Base-by-base conservation (phyloP, 37 sponge, comb jelly and placozoan genomes). In the Bolinopsis microptera region DNA sequence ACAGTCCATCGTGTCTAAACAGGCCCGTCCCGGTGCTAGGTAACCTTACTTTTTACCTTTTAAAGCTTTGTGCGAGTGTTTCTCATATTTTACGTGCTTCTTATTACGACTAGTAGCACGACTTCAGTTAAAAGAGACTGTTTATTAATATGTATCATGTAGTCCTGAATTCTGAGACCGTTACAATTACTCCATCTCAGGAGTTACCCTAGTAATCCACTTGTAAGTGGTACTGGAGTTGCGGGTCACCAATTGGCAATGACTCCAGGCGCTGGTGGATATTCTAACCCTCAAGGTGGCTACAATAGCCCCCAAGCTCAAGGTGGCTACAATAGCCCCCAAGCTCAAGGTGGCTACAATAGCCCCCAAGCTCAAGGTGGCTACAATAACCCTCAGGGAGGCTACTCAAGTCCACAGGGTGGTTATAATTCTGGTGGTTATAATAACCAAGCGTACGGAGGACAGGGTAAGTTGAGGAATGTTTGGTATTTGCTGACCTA, bases 11-110 rank as follows among this genome's bases (percentile, higher is more conserved):
- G 90, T 86, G 26, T 39, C 90, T 34, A 39, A 27, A 26, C 90
- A 86, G 48, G 30, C 24, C 3, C 34, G 61, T 16, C 90, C 90
- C 36, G 90, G 90, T 22, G 90, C 90, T 16, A 86, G 90, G 90
- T 86, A 2, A 72, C n/a, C n/a, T n/a, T n/a, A n/a, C n/a, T n/a
- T n/a, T n/a, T n/a, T n/a, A n/a, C n/a, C n/a, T n/a, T n/a, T n/a
- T n/a, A n/a, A n/a, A n/a, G n/a, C n/a, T n/a, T n/a, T n/a, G n/a
- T n/a, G n/a, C n/a, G n/a, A n/a, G n/a, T 72, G 13, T 72, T 28
- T 25, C 75, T 26, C 5, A 26, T 61, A 61, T 61, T 21, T 18
- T 61, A 21, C 18, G 68, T 21, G 18, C 18, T 21, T 21, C 68
- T 61, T 61, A 61, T 61, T 18, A 61, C 18, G 16, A 61, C 18